A percentile compares a stretch with the other conserved stretches of the same genome.
Conservation (phyloP, 53 echinoderm and acorn worm genomes). For the Crossaster papposus region DNA sequence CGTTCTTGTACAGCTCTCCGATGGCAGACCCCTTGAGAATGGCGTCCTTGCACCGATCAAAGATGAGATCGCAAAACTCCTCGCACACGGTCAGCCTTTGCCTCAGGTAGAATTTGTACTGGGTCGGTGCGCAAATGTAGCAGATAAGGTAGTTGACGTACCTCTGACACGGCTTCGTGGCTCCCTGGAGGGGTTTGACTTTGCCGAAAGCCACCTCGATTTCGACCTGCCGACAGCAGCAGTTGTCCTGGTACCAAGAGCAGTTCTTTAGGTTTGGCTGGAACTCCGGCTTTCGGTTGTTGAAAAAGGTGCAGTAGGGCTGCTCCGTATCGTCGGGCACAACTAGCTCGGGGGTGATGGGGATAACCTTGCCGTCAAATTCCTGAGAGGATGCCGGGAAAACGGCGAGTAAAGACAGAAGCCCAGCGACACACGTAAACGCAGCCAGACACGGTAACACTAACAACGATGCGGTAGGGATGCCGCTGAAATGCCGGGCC, state of each 20-base stretch:
- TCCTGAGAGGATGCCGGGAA: not conserved
- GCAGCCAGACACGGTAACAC: not conserved
- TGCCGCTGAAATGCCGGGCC: not conserved
- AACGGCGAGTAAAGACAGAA: not conserved
- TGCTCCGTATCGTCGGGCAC: not conserved
- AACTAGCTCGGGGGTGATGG: not conserved
- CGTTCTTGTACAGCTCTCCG: constrained; percentile 75
- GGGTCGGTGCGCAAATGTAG: constrained; percentile 93
- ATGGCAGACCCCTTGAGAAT: constrained; percentile 88
- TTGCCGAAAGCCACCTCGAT: constrained; percentile 88
- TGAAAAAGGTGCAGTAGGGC: constrained; percentile 95
- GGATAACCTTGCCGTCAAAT: not conserved
- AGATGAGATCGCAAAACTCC: constrained; percentile 84
- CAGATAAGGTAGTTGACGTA: constrained; percentile 97
- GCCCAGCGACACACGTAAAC: not conserved
- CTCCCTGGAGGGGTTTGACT: constrained; percentile 89
- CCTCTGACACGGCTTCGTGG: constrained; percentile 75
- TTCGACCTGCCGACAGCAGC: constrained; percentile 91
- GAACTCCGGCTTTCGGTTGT: constrained; percentile 85
- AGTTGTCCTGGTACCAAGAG: constrained; percentile 86
- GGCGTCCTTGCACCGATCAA: constrained; percentile 75
- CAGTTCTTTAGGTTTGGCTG: constrained; percentile 95
- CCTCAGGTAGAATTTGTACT: constrained; percentile 77
- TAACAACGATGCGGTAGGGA: not conserved
- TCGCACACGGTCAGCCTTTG: constrained; percentile 86